Base-by-base conservation (phyloP, 2,797 vertebrate genomes). In the Mormyrops boulengeri region DNA sequence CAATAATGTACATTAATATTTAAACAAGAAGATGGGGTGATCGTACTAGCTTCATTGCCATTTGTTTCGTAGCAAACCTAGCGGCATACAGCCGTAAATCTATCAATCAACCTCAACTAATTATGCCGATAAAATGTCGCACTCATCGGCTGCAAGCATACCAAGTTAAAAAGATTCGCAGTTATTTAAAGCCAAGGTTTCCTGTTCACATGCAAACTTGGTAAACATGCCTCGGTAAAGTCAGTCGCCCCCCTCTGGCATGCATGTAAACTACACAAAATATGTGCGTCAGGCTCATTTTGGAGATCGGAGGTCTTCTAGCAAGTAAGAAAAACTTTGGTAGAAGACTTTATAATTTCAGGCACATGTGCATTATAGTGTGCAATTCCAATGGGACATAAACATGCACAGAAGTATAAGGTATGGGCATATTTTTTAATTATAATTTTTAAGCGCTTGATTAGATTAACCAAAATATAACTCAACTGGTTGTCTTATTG, bases 231-330 rank as follows among this genome's bases (percentile, higher is more conserved):
- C 34, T 80, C 52, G 9, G 19, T 57, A 14, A 60, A 60, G 52
- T 47, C 53, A 84, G 89, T 89, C 80, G 80, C 89, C 89, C 89
- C 89, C 89, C 14, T 50, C 55, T 89, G 89, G 89, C 57, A 12
- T 41, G 2, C 50, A 17, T 66, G 9, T 47, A 12, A 82, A 62
- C 49, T 69, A 22, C 89, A 89, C 26, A 17, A 57, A 57, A n/a
- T n/a, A 14, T 86, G 82, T 69, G 8, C n/a, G 3, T 50, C 7
- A 2, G 1, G 47, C 49, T 86, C 47, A 77, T 17, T 52, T 34
- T 47, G n/a, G 55, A 30, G 30, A 86, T 30, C 44, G 82, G 26
- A 30, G 49, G 47, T 49, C 19, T 86, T 9, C 41, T 47, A n/a
- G 19, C 55, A 86, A 26, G 47, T 86, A 30, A 85, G 44, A 69